phyloP scores from a whole-genome alignment of 2,113 vertebrate species.

The Vulpes vulpes region DNA sequence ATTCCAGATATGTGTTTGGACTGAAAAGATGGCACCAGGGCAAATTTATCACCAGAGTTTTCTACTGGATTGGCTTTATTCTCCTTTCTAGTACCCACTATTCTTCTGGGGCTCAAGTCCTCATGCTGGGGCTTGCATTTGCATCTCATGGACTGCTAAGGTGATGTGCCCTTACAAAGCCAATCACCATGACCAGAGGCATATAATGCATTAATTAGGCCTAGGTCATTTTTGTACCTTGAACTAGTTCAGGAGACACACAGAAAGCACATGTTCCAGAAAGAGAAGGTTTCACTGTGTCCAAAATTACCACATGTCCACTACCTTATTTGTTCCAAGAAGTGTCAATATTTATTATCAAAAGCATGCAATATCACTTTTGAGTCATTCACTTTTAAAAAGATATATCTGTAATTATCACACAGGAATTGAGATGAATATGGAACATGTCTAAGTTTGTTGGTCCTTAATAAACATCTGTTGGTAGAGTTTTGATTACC shows the following conservation, averaged over 20 bases:
- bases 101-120: background rate
- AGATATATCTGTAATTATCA: background rate
- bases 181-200: background rate
- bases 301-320: background rate
- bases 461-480: background rate
- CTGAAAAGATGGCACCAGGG: background rate
- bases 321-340: background rate
- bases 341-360: background rate
- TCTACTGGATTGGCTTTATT: background rate
- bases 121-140: background rate
- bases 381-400: background rate
- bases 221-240: background rate
- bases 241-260: background rate
- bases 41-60: background rate
- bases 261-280: background rate
- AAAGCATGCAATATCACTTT: background rate
- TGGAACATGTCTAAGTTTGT: background rate
- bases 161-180: background rate
- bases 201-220: background rate
- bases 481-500: background rate
- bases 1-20: background rate
- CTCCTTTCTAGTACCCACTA: background rate
- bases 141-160: background rate
- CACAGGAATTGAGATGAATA: background rate
- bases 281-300: background rate